Percentiles rank a stretch among this genome's conserved stretches.
These are phyloP conservation scores for Protobothrops flavoviridis DNA, from an alignment of 2,113 vertebrate species.

Conservation along the genomic window DNA sequence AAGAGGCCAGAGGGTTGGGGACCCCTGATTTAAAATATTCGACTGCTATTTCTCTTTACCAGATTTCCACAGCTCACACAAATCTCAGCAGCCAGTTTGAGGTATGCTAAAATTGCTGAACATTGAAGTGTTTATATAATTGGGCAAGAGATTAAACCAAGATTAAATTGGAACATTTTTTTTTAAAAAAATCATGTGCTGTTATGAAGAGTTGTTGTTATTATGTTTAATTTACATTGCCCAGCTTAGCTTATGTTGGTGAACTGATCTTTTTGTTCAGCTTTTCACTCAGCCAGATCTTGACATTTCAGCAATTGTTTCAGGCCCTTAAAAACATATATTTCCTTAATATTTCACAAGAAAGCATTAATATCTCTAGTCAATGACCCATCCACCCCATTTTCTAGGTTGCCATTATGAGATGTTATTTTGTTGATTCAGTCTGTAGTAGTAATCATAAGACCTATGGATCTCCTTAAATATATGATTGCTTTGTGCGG, in stretches of 20 bases:
- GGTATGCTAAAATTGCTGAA: neutral
- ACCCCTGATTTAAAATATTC: neutral
- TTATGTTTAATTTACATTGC: neutral
- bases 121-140: neutral
- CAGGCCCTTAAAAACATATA: neutral
- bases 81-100: neutral
- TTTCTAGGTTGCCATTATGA: neutral
- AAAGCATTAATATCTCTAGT: neutral
- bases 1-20: too few relatives aligned
- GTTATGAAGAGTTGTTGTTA: neutral
- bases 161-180: neutral
- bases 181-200: neutral
- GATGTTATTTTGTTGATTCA: neutral
- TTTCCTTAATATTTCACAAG: neutral
- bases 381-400: neutral
- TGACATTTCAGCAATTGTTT: neutral
- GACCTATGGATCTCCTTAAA: neutral
- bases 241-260: neutral
- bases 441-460: neutral
- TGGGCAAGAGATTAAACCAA: neutral
- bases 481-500: conserved; percentile 8
- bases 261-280: neutral
- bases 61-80: neutral
- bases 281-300: neutral
- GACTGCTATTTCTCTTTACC: neutral